Conservation (phyloP, 2,113 vertebrate species). For the Notothenia rossii region DNA sequence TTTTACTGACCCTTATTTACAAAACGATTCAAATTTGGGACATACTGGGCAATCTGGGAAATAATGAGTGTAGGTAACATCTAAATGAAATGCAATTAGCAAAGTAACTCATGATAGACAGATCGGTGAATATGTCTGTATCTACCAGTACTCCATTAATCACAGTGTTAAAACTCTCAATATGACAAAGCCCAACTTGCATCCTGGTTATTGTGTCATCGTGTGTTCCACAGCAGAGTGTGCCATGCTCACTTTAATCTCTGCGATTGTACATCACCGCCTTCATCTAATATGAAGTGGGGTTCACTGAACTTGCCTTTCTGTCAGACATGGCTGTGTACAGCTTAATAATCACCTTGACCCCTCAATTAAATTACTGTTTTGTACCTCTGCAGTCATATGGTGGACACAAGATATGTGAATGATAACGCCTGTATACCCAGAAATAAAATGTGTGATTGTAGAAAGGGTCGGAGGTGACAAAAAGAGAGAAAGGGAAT, state of each 20-base stretch:
- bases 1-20: too few relatives aligned
- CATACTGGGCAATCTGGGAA: too few relatives aligned
- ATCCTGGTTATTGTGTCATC: constrained; percentile 10
- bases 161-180: constrained; percentile 33
- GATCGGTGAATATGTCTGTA: too few relatives aligned
- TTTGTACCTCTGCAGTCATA: constrained; percentile 12
- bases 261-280: not conserved
- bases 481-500: not conserved
- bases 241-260: not conserved
- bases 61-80: too few relatives aligned
- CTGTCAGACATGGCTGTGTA: too few relatives aligned
- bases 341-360: not conserved
- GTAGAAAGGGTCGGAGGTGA: not conserved
- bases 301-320: not conserved
- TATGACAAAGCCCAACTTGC: constrained; percentile 18
- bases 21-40: too few relatives aligned
- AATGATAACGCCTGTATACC: not conserved
- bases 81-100: too few relatives aligned
- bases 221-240: not conserved
- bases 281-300: not conserved
- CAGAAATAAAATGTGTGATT: not conserved
- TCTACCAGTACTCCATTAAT: constrained; percentile 28
- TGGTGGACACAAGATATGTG: not conserved
- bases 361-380: not conserved
- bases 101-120: too few relatives aligned